phyloP scores from a whole-genome alignment of 2,113 vertebrate genomes.

The Sterrhoptilus dennistouni region DNA sequence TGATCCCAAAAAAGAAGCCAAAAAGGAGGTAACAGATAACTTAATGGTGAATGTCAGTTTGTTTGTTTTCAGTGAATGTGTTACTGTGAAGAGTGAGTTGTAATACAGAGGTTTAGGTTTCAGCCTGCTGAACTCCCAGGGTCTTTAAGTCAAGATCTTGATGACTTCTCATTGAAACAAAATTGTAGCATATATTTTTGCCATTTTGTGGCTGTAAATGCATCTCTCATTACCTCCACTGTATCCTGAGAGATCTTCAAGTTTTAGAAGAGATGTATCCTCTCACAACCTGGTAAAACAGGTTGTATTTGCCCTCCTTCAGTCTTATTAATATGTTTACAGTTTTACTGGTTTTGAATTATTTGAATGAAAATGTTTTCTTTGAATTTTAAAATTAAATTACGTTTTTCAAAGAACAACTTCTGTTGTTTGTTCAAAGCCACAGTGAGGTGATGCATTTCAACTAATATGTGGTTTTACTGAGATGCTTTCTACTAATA shows the following conservation, averaged over 20 bases:
- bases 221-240: background rate
- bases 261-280: background rate
- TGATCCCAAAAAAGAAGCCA: constrained; percentile 94
- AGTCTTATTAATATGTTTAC: background rate
- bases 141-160: background rate
- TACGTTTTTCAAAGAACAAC: background rate
- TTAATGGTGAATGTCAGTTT: constrained; percentile 55
- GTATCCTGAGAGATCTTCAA: background rate
- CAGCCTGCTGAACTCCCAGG: background rate
- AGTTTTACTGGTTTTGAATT: background rate
- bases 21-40: constrained; percentile 89
- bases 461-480: background rate
- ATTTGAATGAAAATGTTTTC: background rate
- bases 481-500: background rate
- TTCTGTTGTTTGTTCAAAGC: background rate
- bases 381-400: background rate
- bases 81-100: background rate
- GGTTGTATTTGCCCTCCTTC: background rate
- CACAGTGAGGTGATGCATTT: background rate
- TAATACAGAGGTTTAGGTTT: background rate
- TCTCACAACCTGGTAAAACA: background rate
- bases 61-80: constrained; percentile 1
- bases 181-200: background rate
- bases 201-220: background rate
- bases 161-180: background rate